Evolutionary conservation across 92 coral and sea anemone genomes (phyloP), one percentile per base, ranked within the genome.

Genomic region (Isaurus tuberculatus): DNA sequence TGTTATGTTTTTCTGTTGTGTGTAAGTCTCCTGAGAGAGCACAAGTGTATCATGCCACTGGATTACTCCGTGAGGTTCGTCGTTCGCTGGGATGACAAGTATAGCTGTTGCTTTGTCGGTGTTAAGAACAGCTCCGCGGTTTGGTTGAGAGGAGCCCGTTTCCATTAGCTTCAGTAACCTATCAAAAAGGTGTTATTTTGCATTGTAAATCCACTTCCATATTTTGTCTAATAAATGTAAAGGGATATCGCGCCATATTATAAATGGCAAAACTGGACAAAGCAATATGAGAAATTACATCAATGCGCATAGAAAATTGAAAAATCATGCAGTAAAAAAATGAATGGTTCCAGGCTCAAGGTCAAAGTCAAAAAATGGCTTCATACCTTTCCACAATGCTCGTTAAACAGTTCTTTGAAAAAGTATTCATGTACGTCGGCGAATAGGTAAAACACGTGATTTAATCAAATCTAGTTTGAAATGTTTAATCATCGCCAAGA

Each of bases 41-140:
- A 86, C 81, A 11, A 91, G 82, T 15, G 94, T 79, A 30, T 81
- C 69, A 20, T 60, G 79, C 99, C 99, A 96, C 33, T 89, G 81
- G 85, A 96, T 77, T 17, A 96, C 86, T 14, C 99, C 99, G 73
- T 96, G 90, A 8, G 98, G 99, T 8, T 96, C 99, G 33, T 94
- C 99, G 83, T 96, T 96, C 10, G 94, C 94, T 75, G 93, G 98
- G 75, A 95, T 90, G 58, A 89, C 26, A 25, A 95, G 86, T 66
- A 91, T 88, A 37, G 98, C 95, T 32, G 86, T 79, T 60, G 88
- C 88, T 36, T 90, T 91, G 15, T 95, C 98, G 2, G 91, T 80
- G 92, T 94, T 95, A 81, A 95, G 89, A 13, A 86, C 89, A 10
- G 98, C 98, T 8, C 98, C 98, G 31, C 97, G 92, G 77, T 88